phyloP scores from a whole-genome alignment of 30 jellyfish, hydroid and myxozoan genomes.

The Phacellophora camtschatica region DNA sequence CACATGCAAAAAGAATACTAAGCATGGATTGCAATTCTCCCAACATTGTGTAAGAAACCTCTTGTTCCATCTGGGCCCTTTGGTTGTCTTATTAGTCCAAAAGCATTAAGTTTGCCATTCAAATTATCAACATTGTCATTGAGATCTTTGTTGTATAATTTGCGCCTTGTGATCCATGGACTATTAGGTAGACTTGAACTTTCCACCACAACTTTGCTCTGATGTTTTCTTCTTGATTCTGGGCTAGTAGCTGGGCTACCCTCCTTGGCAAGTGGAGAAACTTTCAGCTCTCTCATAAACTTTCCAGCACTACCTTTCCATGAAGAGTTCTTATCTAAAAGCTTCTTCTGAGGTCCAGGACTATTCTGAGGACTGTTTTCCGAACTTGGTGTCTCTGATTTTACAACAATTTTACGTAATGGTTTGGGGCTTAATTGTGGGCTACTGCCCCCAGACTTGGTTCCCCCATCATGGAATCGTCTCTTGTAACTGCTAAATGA shows the following conservation, averaged over 20 bases:
- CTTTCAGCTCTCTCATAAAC: conserved; percentile 29
- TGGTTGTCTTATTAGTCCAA: conserved; percentile 94
- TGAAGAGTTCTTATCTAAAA: conserved; percentile 21
- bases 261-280: conserved; percentile 86
- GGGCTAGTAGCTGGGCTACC: conserved; percentile 93
- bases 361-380: conserved; percentile 26
- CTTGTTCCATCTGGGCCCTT: conserved; percentile 99
- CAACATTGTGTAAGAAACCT: conserved; percentile 70
- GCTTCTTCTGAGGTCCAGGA: conserved; percentile 49
- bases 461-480: conserved; percentile 67
- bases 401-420: not conserved
- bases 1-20: too few species aligned
- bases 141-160: conserved; percentile 50
- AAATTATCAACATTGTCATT: conserved; percentile 44
- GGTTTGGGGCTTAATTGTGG: conserved; percentile 75
- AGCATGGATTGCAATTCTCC: conserved; percentile 49
- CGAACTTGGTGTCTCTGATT: conserved; percentile 26
- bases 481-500: conserved; percentile 83
- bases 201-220: conserved; percentile 43
- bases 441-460: conserved; percentile 69
- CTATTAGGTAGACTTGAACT: conserved; percentile 76
- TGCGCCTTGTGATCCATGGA: conserved; percentile 90
- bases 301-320: conserved; percentile 27
- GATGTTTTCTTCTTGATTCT: conserved; percentile 55
- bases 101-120: conserved; percentile 63